Evolutionary conservation across 2,888 invertebrate genomes (phyloP).

Genomic region (Catocala sponsa): DNA sequence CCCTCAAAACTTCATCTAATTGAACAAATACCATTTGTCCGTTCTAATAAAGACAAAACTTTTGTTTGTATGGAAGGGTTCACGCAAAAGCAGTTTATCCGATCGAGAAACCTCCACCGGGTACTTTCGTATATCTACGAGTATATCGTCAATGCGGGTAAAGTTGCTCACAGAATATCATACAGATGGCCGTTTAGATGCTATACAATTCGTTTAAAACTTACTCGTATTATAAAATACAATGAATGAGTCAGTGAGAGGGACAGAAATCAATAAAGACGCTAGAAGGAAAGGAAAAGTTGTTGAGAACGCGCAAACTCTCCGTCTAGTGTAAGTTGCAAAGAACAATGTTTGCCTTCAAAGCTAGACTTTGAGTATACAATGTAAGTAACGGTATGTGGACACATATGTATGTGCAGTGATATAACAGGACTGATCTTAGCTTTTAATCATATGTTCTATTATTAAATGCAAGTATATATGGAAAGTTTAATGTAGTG

Average conservation of each 20-base stretch:
- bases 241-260: conserved; percentile 24
- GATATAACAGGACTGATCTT: background rate
- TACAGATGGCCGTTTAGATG: background rate
- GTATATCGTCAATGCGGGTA: background rate
- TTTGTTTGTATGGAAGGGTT: conserved; percentile 5
- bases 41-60: background rate
- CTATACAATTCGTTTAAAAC: conserved; percentile 14
- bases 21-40: background rate
- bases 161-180: background rate
- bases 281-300: conserved; percentile 34
- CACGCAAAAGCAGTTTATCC: background rate
- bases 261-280: conserved; percentile 31
- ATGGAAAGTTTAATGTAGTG: too few species aligned
- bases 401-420: background rate
- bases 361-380: conserved; percentile 15
- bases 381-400: background rate
- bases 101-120: background rate
- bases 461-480: too few species aligned
- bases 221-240: conserved; percentile 13
- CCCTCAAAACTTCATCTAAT: background rate
- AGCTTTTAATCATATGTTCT: too few species aligned
- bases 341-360: conserved; percentile 31
- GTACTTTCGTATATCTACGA: background rate
- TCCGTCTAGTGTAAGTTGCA: conserved; percentile 24
- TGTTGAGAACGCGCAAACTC: conserved; percentile 34